A percentile compares a stretch with the other conserved stretches of the same genome.
phyloP scores from a whole-genome alignment of 2,797 vertebrate species.

The Cirrhinus molitorella region DNA sequence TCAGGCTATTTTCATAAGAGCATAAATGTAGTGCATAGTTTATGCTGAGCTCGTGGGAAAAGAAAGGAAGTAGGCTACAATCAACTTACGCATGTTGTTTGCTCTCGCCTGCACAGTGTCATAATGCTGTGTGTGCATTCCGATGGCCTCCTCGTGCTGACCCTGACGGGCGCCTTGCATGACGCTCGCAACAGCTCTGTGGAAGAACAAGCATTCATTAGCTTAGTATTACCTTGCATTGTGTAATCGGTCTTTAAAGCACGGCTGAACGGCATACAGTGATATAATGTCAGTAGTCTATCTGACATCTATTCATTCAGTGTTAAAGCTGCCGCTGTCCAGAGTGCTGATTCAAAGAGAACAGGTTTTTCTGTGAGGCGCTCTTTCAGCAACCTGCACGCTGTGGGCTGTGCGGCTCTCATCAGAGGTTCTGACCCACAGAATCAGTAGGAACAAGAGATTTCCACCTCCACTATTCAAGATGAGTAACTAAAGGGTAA shows the following conservation, averaged over 20 bases:
- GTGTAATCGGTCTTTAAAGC: neutral
- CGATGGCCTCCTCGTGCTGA: conserved; percentile 93
- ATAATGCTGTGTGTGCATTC: conserved; percentile 93
- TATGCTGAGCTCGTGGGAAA: conserved; percentile 32
- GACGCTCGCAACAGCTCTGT: conserved; percentile 94
- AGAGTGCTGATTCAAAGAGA: conserved; percentile 48
- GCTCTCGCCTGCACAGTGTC: conserved; percentile 89
- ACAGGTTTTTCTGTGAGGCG: neutral
- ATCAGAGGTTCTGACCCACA: conserved; percentile 33
- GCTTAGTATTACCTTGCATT: neutral
- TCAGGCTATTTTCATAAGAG: neutral
- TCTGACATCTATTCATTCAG: conserved; percentile 15
- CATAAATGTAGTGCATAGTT: neutral
- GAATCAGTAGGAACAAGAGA: conserved; percentile 30
- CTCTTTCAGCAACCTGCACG: conserved; percentile 18
- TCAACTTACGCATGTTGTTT: conserved; percentile 93
- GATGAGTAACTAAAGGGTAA: conserved; percentile 23
- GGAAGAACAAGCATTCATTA: conserved; percentile 52
- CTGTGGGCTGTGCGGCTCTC: conserved; percentile 42
- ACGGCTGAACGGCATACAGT: neutral
- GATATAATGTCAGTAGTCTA: neutral
- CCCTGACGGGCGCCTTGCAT: conserved; percentile 93
- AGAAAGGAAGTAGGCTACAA: conserved; percentile 42
- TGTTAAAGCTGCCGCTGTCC: conserved; percentile 37
- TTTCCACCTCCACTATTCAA: conserved; percentile 32